Percentiles rank a stretch among this genome's conserved stretches.
Conservation (phyloP, 2,113 vertebrate species). For the Microcebus griseorufus region DNA sequence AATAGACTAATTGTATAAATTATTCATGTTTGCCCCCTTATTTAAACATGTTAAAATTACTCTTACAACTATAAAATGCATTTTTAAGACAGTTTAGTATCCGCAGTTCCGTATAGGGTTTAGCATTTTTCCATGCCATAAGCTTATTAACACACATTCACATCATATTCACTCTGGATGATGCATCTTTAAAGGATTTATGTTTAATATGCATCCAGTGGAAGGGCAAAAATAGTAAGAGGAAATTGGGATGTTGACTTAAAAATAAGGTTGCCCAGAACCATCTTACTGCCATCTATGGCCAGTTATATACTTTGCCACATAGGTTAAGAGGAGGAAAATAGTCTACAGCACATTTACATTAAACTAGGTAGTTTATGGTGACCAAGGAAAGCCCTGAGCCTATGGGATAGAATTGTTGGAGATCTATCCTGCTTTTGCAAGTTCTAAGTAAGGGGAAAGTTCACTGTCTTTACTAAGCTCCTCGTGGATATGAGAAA, state of each 20-base stretch:
- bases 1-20: neutral
- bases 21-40: neutral
- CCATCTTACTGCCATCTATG: neutral
- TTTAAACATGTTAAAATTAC: neutral
- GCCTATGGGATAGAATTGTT: neutral
- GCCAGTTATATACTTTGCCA: neutral
- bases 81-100: neutral
- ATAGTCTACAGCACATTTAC: neutral
- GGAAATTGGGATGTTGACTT: neutral
- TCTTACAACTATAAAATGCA: neutral
- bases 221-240: neutral
- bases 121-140: neutral
- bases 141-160: neutral
- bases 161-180: neutral
- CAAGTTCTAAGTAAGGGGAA: neutral
- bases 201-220: neutral
- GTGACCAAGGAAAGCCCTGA: neutral
- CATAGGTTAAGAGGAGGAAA: neutral
- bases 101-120: neutral
- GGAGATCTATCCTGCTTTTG: neutral
- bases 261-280: neutral
- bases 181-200: neutral
- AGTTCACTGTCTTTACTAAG: neutral
- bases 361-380: neutral
- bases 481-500: neutral